Conservation (phyloP, 1,140 invertebrate species). For the Phymorhynchus buccinoides region DNA sequence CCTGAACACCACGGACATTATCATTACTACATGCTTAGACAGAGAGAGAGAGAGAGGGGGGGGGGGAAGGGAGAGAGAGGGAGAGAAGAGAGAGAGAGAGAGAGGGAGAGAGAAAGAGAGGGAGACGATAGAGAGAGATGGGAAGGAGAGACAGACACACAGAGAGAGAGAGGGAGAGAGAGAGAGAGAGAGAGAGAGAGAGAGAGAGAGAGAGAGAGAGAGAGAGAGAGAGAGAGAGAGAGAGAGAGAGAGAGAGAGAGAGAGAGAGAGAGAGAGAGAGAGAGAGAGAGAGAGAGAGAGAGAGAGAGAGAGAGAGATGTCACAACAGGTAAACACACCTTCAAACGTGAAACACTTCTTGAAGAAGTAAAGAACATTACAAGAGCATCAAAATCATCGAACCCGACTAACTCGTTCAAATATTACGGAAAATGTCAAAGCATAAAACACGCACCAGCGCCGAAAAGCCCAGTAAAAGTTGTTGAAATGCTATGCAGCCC, state of each 20-base stretch:
- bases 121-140: no score
- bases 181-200: background rate
- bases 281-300: background rate
- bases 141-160: background rate
- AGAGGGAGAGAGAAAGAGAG: background rate
- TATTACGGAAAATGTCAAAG: background rate
- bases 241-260: background rate
- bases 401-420: background rate
- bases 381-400: background rate
- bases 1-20: background rate
- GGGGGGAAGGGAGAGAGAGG: background rate
- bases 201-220: background rate
- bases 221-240: background rate
- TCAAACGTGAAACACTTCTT: no score
- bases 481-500: no score
- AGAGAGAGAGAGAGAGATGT: background rate
- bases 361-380: background rate
- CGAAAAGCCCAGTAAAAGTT: no score
- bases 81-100: constrained; percentile 5
- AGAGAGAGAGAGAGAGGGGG: background rate
- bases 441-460: background rate
- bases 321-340: no score
- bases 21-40: no score
- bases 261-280: background rate
- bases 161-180: background rate